Evolutionary conservation across 2,113 vertebrate genomes (phyloP).

Genomic region (Abramis brama): DNA sequence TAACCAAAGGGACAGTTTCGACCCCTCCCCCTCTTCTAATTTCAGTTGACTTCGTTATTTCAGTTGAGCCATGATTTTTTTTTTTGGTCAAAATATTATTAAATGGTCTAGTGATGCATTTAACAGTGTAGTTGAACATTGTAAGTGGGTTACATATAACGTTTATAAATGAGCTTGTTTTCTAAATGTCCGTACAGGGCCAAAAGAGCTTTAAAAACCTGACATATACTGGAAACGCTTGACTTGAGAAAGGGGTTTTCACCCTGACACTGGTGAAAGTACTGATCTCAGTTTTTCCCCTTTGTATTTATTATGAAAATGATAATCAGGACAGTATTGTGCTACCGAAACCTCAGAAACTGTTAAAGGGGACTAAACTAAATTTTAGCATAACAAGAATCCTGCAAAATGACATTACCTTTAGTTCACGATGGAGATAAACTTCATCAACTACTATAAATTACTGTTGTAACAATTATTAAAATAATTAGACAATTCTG

Average conservation of each 20-base stretch:
- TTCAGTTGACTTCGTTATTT: no score
- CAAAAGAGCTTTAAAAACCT: background rate
- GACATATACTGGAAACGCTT: constrained; percentile 23
- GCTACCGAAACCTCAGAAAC: constrained; percentile 12
- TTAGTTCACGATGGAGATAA: background rate
- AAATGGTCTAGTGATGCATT: background rate
- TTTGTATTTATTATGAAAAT: constrained; percentile 30
- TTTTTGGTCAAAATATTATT: background rate
- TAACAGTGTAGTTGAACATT: background rate
- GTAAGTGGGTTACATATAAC: background rate
- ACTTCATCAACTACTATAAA: background rate
- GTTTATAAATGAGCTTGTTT: background rate
- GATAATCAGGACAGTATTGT: constrained; percentile 16
- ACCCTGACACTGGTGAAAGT: constrained; percentile 45
- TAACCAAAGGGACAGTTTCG: background rate
- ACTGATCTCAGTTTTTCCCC: constrained; percentile 36
- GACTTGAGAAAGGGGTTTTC: constrained; percentile 36
- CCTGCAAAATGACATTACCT: background rate
- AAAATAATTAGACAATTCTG: background rate
- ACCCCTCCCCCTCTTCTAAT: no score
- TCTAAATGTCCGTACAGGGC: background rate
- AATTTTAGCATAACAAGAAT: constrained; percentile 6
- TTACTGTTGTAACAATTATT: background rate
- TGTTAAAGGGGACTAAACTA: background rate
- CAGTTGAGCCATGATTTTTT: background rate